Base-by-base conservation (phyloP, 2,113 vertebrate genomes). In the Nyctereutes procyonoides region DNA sequence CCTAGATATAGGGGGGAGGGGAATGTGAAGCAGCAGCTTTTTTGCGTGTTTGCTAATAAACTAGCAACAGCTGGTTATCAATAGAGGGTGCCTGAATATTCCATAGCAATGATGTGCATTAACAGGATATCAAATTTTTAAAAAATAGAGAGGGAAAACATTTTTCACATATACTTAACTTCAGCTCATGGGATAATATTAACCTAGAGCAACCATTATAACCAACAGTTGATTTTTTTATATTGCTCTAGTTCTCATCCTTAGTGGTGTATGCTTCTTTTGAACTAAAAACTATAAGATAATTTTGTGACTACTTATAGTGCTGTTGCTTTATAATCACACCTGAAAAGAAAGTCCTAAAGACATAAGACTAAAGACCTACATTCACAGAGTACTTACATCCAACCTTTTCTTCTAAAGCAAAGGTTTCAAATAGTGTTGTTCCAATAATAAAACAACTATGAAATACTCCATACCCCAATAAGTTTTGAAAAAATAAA, bases 331-430 rank as follows among this genome's bases (percentile, higher is more conserved):
- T 92, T 65, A 76, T 16, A 67, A 60, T 48, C 20, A 82, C 1
- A 63, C 17, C 65, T 53, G 19, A 90, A 90, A 58, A 65, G 67
- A 56, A 88, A 88, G 55, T 30, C 35, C 77, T 95, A 32, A 20
- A 76, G 55, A 91, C 9, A 63, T 10, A n/a, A 62, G 11, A 65
- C 51, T 71, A 67, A 82, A 73, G 67, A 51, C n/a, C 17, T 63
- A 85, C 19, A 43, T 48, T 28, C 62, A 81, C 55, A 65, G 82
- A 92, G 20, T 93, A 82, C 6, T 82, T 53, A 77, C 2, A 71
- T 53, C 76, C 71, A 67, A 90, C 38, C 8, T 82, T 83, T 58
- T 93, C 87, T 88, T 93, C 93, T 17, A 74, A 80, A 92, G 56
- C 24, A 89, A 93, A 95, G 79, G 30, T 93, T 90, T 73, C 67